A percentile compares a stretch with the other conserved stretches of the same genome.
Conservation (phyloP, 2,888 invertebrate genomes). For the Philhelius pedissequus region DNA sequence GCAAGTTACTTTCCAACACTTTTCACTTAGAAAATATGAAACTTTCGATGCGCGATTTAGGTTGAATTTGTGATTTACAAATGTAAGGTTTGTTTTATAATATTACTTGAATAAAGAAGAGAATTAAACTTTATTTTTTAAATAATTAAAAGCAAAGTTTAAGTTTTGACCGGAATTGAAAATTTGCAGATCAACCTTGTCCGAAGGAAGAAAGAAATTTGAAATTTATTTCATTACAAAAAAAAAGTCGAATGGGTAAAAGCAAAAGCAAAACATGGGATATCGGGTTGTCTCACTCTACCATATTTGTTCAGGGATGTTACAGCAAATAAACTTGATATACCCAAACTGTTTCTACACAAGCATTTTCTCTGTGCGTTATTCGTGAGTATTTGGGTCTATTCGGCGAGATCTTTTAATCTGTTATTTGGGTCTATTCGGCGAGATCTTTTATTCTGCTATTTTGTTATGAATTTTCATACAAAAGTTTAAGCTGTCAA, state of each 20-base stretch:
- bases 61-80: neutral
- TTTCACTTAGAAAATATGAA: neutral
- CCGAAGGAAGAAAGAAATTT: constrained; percentile 54
- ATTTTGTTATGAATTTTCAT: no score
- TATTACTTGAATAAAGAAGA: neutral
- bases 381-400: no score
- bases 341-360: no score
- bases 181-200: constrained; percentile 35
- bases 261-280: neutral
- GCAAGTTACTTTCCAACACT: neutral
- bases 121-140: neutral
- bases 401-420: no score
- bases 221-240: constrained; percentile 55
- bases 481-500: no score
- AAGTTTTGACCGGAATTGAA: constrained; percentile 34
- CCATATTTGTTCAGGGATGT: neutral
- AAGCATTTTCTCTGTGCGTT: no score
- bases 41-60: constrained; percentile 4
- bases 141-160: constrained; percentile 1
- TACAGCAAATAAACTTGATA: neutral
- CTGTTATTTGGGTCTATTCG: no score
- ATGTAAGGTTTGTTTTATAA: neutral
- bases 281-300: constrained; percentile 17
- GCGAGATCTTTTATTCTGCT: no score
- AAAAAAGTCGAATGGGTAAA: constrained; percentile 2